These are phyloP conservation scores for Molanna angustata DNA, from an alignment of 2,888 invertebrate genomes.

Conservation along the genomic window DNA sequence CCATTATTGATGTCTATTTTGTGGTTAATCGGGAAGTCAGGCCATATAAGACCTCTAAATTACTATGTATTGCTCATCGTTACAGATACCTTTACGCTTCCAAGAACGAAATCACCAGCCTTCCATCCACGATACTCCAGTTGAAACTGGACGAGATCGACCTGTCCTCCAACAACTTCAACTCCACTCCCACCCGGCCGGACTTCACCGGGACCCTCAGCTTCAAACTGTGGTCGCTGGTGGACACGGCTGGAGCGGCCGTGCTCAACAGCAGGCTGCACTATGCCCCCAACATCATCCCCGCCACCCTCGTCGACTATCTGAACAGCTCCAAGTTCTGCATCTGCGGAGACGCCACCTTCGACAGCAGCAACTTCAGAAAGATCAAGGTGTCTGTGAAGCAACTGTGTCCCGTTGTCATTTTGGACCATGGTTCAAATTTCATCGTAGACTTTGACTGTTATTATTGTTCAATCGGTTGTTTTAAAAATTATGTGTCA, in stretches of 20 bases:
- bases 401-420: slow-evolving; percentile 9
- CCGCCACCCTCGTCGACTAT: slow-evolving; percentile 57
- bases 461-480: slow-evolving; percentile 22
- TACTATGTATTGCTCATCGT: no score
- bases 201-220: slow-evolving; percentile 36
- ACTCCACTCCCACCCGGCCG: slow-evolving; percentile 33
- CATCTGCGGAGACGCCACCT: slow-evolving; percentile 55
- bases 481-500: slow-evolving; percentile 10
- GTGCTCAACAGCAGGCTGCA: slow-evolving; percentile 52
- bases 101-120: slow-evolving; percentile 50
- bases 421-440: slow-evolving; percentile 7
- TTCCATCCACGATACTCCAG: slow-evolving; percentile 62
- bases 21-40: no score
- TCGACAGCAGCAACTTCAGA: slow-evolving; percentile 13
- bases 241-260: slow-evolving; percentile 54
- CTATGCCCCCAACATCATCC: slow-evolving; percentile 58
- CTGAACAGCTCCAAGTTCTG: slow-evolving; percentile 62
- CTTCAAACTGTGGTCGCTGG: slow-evolving; percentile 46
- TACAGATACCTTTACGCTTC: slow-evolving; percentile 56
- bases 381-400: slow-evolving; percentile 3
- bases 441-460: slow-evolving; percentile 15
- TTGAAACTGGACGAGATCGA: slow-evolving; percentile 56
- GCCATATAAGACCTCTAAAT: no score
- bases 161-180: slow-evolving; percentile 57
- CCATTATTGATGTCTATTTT: no score